Evolutionary conservation across 2,113 vertebrate species (phyloP).

Genomic region (Pelecanoides urinatrix): DNA sequence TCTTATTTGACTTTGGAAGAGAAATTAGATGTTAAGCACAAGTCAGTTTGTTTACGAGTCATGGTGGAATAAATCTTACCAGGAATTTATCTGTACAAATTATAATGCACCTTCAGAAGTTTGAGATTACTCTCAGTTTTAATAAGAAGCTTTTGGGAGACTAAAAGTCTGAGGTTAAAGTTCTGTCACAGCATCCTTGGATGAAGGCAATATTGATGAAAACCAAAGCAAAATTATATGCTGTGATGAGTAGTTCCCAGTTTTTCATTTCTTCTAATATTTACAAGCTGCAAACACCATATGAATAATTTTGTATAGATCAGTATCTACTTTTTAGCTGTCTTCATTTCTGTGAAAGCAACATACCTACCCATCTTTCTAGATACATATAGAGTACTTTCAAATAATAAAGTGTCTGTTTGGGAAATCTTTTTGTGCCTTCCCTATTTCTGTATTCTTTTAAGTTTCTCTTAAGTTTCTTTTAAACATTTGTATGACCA

Average conservation of each 20-base stretch:
- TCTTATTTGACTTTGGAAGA: not conserved
- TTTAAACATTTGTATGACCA: not conserved
- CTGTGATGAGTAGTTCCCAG: not conserved
- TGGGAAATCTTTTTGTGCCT: not conserved
- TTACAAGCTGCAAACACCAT: not conserved
- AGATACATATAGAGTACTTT: not conserved
- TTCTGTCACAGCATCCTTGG: not conserved
- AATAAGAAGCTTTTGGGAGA: not conserved
- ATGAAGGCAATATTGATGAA: not conserved
- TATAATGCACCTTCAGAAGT: not conserved
- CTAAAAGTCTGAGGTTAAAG: not conserved
- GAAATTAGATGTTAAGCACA: not conserved
- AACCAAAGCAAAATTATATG: not conserved
- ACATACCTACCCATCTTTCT: not conserved
- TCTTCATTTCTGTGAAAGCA: not conserved
- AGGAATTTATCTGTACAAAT: not conserved
- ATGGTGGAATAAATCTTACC: not conserved
- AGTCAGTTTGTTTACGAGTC: not conserved
- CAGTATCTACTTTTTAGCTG: not conserved
- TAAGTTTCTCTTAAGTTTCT: not conserved
- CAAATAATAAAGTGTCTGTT: not conserved
- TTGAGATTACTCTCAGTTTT: not conserved
- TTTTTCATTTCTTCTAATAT: not conserved
- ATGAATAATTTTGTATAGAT: not conserved
- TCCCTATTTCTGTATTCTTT: not conserved